phyloP scores from a whole-genome alignment of 2,888 invertebrate species.

The Sphaerophoria rueppellii region DNA sequence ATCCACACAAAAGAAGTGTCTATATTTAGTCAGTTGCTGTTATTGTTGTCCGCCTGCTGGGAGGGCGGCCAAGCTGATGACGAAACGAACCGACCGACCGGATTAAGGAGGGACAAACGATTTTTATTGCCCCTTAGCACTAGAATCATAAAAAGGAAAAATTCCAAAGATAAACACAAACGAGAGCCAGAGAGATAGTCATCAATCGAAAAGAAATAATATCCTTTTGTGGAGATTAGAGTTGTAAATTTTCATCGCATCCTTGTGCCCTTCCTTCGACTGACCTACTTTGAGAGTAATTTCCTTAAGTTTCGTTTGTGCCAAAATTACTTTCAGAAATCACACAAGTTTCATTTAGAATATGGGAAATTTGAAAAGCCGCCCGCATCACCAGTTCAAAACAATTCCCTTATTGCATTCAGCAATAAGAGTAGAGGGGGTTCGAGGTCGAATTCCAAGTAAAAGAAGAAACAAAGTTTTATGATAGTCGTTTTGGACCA shows the following conservation, averaged over 20 bases:
- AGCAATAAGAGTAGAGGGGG: neutral
- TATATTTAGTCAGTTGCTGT: neutral
- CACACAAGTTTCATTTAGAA: conserved; percentile 34
- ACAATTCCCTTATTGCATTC: conserved; percentile 32
- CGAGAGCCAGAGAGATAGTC: conserved; percentile 47
- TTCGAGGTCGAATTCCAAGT: neutral
- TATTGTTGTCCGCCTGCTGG: neutral
- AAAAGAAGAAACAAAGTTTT: conserved; percentile 5
- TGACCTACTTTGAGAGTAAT: conserved; percentile 36
- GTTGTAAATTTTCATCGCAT: neutral
- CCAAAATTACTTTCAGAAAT: conserved; percentile 44
- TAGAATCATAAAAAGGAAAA: conserved; percentile 56
- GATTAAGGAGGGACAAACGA: conserved; percentile 7
- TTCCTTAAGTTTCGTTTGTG: conserved; percentile 36
- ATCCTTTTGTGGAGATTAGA: conserved; percentile 35
- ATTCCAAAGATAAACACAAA: conserved; percentile 61
- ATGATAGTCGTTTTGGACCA: conserved; percentile 37
- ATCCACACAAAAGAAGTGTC: conserved; percentile 24
- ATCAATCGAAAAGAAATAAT: conserved; percentile 58
- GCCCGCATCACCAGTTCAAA: conserved; percentile 11
- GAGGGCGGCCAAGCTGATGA: neutral
- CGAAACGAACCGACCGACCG: neutral
- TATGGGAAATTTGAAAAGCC: neutral
- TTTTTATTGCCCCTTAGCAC: conserved; percentile 55
- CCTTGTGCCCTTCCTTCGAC: neutral